These are phyloP conservation scores for Venustoraphidia nigricollis DNA, from an alignment of 2,888 invertebrate species.

Conservation along the genomic window DNA sequence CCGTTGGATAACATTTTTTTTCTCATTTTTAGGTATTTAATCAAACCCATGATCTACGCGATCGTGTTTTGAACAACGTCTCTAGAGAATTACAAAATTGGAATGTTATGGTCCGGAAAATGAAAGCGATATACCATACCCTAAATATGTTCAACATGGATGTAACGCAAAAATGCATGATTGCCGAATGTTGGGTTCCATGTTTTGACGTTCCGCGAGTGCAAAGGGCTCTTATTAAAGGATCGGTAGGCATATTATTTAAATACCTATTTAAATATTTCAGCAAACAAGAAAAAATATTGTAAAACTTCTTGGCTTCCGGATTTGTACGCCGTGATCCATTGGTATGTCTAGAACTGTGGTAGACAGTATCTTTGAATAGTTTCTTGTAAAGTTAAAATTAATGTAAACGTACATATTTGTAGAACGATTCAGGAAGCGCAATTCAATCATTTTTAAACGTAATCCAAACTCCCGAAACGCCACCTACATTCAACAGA, in stretches of 20 bases:
- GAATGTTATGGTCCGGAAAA: slow-evolving; percentile 56
- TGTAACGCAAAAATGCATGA: slow-evolving; percentile 55
- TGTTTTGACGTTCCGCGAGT: slow-evolving; percentile 37
- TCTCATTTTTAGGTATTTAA: slow-evolving; percentile 47
- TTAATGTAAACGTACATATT: neutral
- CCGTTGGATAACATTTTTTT: neutral
- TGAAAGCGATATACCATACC: slow-evolving; percentile 64
- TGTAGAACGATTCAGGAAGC: slow-evolving; percentile 38
- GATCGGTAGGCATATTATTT: slow-evolving; percentile 40
- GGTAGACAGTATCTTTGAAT: no score
- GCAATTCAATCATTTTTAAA: slow-evolving; percentile 60
- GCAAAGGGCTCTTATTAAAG: slow-evolving; percentile 62
- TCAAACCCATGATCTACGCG: slow-evolving; percentile 78
- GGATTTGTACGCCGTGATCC: no score
- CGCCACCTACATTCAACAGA: slow-evolving; percentile 56
- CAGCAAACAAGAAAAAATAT: no score
- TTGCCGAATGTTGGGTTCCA: slow-evolving; percentile 53
- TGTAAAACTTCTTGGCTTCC: no score
- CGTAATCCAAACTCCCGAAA: slow-evolving; percentile 42
- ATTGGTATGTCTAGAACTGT: no score
- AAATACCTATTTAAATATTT: no score
- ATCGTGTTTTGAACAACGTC: slow-evolving; percentile 67
- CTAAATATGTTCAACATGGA: slow-evolving; percentile 59
- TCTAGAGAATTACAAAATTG: slow-evolving; percentile 61
- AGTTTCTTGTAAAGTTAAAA: no score